These are phyloP conservation scores for Glaucomys volans DNA, from an alignment of 2,113 vertebrate genomes.

Conservation along the genomic window DNA sequence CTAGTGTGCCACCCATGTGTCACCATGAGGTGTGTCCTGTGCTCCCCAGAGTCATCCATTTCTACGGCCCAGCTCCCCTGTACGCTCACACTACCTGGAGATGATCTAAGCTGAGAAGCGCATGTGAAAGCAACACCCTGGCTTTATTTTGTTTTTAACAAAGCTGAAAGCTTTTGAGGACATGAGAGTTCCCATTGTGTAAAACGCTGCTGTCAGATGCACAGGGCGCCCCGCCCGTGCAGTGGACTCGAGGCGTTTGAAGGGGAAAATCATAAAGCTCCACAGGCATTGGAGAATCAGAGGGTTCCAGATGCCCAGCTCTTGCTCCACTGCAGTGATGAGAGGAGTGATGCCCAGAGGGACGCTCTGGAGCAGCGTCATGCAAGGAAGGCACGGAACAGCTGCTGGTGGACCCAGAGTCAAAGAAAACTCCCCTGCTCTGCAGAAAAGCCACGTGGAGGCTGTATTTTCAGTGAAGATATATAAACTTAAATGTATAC, in stretches of 20 bases:
- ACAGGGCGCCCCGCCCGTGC: no score
- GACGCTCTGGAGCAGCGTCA: no score
- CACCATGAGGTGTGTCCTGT: neutral
- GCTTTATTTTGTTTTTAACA: no score
- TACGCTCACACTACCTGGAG: neutral
- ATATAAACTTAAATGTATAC: no score
- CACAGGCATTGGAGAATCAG: neutral
- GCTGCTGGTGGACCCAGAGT: accelerated
- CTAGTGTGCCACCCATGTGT: neutral
- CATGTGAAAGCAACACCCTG: no score
- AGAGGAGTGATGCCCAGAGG: neutral
- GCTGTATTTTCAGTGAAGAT: neutral
- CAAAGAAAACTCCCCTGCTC: neutral
- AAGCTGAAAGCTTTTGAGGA: no score
- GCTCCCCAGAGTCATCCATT: neutral
- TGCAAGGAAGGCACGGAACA: no score
- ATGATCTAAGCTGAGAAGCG: no score
- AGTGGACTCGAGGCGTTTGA: neutral
- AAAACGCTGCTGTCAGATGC: no score
- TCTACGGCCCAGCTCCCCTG: neutral
- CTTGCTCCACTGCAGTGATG: neutral
- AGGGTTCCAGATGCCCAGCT: neutral
- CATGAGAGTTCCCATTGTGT: no score
- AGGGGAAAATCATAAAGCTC: neutral
- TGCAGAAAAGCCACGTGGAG: neutral